Conservation (phyloP, 2,888 invertebrate species). For the Amphiduros pacificus region DNA sequence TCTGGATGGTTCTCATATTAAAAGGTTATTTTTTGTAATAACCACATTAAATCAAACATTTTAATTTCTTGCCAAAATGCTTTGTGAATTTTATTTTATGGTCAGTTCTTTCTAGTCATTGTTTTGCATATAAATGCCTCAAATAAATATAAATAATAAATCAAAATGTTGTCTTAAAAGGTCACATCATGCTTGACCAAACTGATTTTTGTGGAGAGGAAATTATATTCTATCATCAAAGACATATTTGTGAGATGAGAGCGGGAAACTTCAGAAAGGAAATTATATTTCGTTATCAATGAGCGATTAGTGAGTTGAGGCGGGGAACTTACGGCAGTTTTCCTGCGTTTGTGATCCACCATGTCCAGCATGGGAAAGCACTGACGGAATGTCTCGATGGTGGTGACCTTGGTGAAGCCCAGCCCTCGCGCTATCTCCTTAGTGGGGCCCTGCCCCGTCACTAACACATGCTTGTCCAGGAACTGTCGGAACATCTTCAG, state of each 20-base stretch:
- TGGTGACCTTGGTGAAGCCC: slow-evolving; percentile 68
- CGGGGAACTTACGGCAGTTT: slow-evolving; percentile 53
- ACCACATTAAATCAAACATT: no score
- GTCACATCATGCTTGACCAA: neutral
- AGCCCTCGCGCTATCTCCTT: slow-evolving; percentile 64
- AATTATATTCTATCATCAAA: neutral
- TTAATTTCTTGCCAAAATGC: no score
- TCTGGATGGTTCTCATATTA: no score
- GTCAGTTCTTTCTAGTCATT: no score
- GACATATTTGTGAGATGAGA: no score
- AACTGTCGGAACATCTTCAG: slow-evolving; percentile 67
- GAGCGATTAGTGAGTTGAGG: no score
- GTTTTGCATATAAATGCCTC: no score
- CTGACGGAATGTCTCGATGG: slow-evolving; percentile 65
- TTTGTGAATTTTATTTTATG: no score
- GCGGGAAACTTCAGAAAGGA: no score
- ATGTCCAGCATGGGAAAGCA: slow-evolving; percentile 69
- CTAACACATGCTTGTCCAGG: slow-evolving; percentile 67
- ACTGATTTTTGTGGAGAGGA: neutral
- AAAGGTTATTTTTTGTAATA: no score
- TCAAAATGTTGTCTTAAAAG: neutral
- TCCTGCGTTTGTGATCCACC: slow-evolving; percentile 62
- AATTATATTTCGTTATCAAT: no score
- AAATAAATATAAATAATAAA: neutral
- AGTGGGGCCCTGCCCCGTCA: slow-evolving; percentile 67